phyloP scores from a whole-genome alignment of 2,113 vertebrate genomes.

The Macquaria australasica region DNA sequence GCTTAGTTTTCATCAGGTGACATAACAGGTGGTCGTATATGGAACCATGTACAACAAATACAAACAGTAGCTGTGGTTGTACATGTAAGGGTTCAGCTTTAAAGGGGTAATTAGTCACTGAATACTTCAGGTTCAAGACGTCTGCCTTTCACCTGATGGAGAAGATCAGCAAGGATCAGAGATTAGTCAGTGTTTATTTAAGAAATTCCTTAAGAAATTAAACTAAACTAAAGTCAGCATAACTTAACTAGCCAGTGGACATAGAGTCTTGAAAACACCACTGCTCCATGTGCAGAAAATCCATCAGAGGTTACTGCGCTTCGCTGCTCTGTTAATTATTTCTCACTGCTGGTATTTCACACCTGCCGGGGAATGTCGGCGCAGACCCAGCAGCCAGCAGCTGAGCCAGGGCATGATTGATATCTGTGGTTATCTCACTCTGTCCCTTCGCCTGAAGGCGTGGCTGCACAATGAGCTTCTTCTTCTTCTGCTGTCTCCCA shows the following conservation, averaged over 20 bases:
- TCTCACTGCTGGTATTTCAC: conserved; percentile 70
- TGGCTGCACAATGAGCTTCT: conserved; percentile 51
- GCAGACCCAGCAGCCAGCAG: conserved; percentile 48
- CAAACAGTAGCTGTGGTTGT: neutral
- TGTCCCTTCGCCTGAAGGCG: conserved; percentile 45
- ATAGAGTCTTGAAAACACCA: neutral
- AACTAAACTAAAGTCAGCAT: conserved; percentile 13
- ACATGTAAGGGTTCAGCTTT: neutral
- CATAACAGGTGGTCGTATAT: neutral
- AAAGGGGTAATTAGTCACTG: neutral
- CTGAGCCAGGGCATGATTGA: conserved; percentile 61
- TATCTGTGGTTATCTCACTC: conserved; percentile 48
- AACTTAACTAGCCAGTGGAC: conserved; percentile 4
- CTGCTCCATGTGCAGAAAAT: neutral
- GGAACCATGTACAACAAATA: neutral
- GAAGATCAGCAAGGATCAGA: neutral
- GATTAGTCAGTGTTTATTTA: neutral
- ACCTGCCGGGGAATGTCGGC: conserved; percentile 58
- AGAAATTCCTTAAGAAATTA: neutral
- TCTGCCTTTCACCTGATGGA: neutral
- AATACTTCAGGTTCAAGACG: neutral
- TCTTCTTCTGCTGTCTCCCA: conserved; percentile 47
- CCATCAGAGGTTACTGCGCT: conserved; percentile 38
- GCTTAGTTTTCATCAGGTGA: neutral
- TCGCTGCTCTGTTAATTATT: conserved; percentile 60